Evolutionary conservation across 2,113 vertebrate species (phyloP), one percentile per base, ranked within the genome.

Genomic region (Rhagologus leucostigma): DNA sequence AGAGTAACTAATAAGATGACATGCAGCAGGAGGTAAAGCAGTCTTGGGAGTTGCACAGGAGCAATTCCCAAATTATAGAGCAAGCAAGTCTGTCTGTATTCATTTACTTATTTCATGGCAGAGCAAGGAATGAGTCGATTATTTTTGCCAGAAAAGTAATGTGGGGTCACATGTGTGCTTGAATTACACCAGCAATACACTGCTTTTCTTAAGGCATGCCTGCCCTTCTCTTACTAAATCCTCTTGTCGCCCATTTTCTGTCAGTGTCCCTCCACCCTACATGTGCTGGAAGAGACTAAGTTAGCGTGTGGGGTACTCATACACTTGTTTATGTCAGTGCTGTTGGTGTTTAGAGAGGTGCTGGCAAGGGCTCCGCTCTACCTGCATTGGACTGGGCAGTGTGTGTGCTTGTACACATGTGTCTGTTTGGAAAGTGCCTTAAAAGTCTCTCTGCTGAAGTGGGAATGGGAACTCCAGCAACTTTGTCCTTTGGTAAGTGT

Each of bases 391-490:
- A 6, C 23, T 30, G 9, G 0, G 3, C 44, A 37, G 10, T 24
- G 13, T 3, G 2, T 20, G 1, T 21, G 8, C 6, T 68, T 8
- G 19, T 27, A 11, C 1, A 0, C 6, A 1, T 4, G 11, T 32
- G 23, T 44, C 46, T 62, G 12, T 8, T 5, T 42, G 29, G 29
- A 18, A 78, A 63, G 41, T 4, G 9, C 2, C 16, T 11, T n/a
- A 9, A 55, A 9, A 55, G 10, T 11, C 13, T 42, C 5, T 0
- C 4, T 37, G 2, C 39, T 56, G 55, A 33, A 9, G 30, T 56
- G 67, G 0, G 3, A 63, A 42, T 0, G 3, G 22, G 16, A 60
- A 16, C 29, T 55, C 13, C 14, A 35, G 32, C 13, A 37, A 11
- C 10, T 50, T 39, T 42, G 8, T 39, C 13, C 16, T 46, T 50